These are phyloP conservation scores for Enteromius fasciolatus DNA, from an alignment of 2,797 vertebrate species.

Conservation along the genomic window DNA sequence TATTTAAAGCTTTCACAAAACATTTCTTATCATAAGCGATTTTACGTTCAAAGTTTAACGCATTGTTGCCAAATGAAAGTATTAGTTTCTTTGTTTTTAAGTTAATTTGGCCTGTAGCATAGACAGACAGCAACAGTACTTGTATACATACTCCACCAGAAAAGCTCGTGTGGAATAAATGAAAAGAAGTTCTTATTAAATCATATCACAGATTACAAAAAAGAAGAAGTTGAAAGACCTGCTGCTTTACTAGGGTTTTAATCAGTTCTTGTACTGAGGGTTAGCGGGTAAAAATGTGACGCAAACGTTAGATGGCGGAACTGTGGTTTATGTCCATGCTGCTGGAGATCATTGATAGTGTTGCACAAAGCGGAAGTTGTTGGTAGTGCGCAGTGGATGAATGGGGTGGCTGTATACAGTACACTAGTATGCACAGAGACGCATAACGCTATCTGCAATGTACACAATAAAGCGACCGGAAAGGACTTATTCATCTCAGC, in stretches of 20 bases:
- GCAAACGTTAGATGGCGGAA: neutral
- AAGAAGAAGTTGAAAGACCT: neutral
- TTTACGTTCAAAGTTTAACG: no score
- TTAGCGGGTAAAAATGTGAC: neutral
- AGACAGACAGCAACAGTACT: neutral
- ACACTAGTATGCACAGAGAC: neutral
- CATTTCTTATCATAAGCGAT: neutral
- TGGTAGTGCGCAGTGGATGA: slow-evolving; percentile 62
- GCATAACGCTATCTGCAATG: neutral
- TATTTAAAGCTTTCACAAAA: neutral
- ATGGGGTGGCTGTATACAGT: slow-evolving; percentile 7
- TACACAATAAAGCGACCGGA: slow-evolving; percentile 1
- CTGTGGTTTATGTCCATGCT: neutral
- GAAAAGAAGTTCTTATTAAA: no score
- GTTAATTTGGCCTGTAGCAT: neutral
- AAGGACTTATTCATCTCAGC: neutral
- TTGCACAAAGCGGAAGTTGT: slow-evolving; percentile 73
- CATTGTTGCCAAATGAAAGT: neutral
- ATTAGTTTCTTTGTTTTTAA: neutral
- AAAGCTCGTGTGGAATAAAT: neutral
- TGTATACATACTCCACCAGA: neutral
- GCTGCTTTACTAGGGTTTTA: neutral
- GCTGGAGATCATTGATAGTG: slow-evolving; percentile 3
- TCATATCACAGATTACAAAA: neutral
- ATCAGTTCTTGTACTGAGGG: neutral